These are phyloP conservation scores for Chiloscyllium plagiosum DNA, from an alignment of 2,113 vertebrate genomes.

Conservation along the genomic window DNA sequence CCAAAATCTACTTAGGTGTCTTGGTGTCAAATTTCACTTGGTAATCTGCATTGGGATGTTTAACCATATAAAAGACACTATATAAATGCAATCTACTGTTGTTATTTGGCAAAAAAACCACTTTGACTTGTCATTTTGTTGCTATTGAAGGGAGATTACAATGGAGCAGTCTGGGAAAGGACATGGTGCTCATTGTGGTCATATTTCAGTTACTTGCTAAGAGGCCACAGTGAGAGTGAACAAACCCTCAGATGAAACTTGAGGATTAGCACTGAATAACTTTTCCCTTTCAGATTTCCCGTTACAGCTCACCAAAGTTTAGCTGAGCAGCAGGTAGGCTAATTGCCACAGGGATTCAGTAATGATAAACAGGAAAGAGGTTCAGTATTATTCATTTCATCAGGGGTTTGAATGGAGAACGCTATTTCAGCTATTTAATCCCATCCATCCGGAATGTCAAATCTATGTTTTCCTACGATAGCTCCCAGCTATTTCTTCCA, in stretches of 20 bases:
- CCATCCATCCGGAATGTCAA: background rate
- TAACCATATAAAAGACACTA: background rate
- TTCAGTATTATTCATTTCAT: background rate
- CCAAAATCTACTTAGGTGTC: background rate
- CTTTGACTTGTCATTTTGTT: background rate
- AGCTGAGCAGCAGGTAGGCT: background rate
- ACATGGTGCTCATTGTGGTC: background rate
- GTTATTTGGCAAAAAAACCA: background rate
- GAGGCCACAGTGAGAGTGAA: background rate
- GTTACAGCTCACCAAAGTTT: background rate
- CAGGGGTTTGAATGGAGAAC: background rate
- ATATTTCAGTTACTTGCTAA: background rate
- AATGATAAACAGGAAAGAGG: background rate
- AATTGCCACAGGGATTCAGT: background rate
- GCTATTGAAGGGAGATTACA: background rate
- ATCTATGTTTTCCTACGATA: background rate
- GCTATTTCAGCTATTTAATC: background rate
- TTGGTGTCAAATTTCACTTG: background rate
- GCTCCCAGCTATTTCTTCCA: background rate
- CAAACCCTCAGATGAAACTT: background rate
- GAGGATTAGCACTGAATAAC: background rate
- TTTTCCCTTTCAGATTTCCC: background rate
- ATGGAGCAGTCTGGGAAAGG: background rate
- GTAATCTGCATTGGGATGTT: background rate
- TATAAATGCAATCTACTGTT: background rate